Percentiles rank a stretch among this genome's conserved stretches.
phyloP scores from a whole-genome alignment of 2,797 vertebrate species.

The Avahi laniger region DNA sequence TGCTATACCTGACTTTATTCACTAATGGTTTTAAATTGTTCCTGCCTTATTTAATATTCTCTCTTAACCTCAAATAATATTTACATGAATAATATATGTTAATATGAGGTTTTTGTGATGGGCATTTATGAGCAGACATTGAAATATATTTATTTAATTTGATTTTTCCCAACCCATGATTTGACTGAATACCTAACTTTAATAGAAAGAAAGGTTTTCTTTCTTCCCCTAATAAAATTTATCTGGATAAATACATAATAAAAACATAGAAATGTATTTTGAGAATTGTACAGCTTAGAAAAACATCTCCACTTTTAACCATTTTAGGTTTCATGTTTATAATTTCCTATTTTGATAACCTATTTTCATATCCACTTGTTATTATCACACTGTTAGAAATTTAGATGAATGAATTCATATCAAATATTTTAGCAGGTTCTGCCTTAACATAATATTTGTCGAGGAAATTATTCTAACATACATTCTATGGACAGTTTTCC shows the following conservation, averaged over 20 bases:
- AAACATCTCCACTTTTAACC: neutral
- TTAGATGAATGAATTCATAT: neutral
- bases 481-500: slow-evolving; percentile 3
- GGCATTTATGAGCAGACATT: neutral
- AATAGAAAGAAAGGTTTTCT: neutral
- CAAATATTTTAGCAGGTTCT: slow-evolving; percentile 49
- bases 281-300: slow-evolving; percentile 7
- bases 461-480: slow-evolving; percentile 39
- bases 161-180: neutral
- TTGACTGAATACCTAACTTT: neutral
- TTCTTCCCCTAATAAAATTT: slow-evolving; percentile 25
- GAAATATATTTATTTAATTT: neutral
- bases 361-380: neutral
- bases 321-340: slow-evolving; percentile 8
- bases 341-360: slow-evolving; percentile 29
- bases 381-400: slow-evolving; percentile 6
- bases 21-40: neutral
- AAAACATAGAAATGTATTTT: slow-evolving; percentile 5
- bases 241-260: neutral
- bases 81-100: neutral
- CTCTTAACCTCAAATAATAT: neutral
- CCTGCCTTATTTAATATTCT: neutral
- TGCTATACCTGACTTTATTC: neutral
- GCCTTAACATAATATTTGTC: neutral
- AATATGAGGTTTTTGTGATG: neutral